phyloP scores from a whole-genome alignment of 1,140 invertebrate species.

The Micrasema minimum region DNA sequence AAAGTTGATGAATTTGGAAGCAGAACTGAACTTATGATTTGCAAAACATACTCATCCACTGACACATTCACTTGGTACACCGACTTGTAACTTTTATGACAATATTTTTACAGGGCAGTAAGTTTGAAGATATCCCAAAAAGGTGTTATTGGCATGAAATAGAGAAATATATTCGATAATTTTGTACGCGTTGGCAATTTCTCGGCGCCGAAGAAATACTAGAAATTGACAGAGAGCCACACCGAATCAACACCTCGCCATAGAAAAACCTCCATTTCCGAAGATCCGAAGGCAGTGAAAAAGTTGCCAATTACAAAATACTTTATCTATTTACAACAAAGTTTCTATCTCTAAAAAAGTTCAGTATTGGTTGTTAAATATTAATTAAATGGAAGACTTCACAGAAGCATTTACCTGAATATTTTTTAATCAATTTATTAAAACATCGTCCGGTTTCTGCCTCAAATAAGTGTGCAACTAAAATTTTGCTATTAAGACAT shows the following conservation, averaged over 20 bases:
- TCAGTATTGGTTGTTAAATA: too few species aligned
- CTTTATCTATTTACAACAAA: too few species aligned
- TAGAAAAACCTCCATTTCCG: conserved; percentile 7
- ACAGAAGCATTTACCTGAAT: too few species aligned
- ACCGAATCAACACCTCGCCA: conserved; percentile 35
- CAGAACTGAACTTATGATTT: conserved; percentile 26
- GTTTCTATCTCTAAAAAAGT: too few species aligned
- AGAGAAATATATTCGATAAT: conserved; percentile 7
- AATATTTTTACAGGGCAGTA: neutral
- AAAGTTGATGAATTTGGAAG: conserved; percentile 16
- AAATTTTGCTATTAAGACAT: too few species aligned
- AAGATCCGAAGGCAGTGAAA: too few species aligned
- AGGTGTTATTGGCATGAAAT: neutral
- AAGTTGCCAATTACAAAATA: too few species aligned
- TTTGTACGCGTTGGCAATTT: conserved; percentile 23
- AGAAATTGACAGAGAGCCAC: conserved; percentile 29
- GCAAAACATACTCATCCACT: conserved; percentile 26
- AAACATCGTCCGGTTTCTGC: too few species aligned
- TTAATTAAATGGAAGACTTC: too few species aligned
- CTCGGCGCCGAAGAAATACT: conserved; percentile 22
- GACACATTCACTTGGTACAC: conserved; percentile 28
- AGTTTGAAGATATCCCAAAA: neutral
- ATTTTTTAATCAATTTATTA: too few species aligned
- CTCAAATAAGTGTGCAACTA: too few species aligned
- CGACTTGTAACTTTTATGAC: neutral